These are phyloP conservation scores for Venturia canescens DNA, from an alignment of 1,140 invertebrate genomes.

Conservation along the genomic window DNA sequence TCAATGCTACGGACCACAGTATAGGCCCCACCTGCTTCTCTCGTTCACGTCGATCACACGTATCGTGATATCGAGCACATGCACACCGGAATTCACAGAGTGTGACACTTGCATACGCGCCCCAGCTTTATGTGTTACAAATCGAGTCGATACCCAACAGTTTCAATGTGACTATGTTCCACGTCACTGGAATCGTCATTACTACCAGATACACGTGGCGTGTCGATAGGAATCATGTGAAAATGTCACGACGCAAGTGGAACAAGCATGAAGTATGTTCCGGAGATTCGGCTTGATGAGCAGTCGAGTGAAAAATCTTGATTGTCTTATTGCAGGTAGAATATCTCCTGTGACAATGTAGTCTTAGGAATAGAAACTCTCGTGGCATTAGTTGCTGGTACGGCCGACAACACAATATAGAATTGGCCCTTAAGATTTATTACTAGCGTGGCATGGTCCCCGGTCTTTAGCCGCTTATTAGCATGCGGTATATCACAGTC, in stretches of 20 bases:
- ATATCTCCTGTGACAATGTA: neutral
- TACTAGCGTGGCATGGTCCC: slow-evolving; percentile 67
- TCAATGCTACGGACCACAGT: slow-evolving; percentile 24
- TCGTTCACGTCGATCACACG: slow-evolving; percentile 61
- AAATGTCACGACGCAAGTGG: neutral
- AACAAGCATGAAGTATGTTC: no score
- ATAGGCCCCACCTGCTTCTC: slow-evolving; percentile 32
- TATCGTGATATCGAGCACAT: slow-evolving; percentile 54
- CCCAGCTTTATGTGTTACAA: slow-evolving; percentile 33
- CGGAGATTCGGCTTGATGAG: no score
- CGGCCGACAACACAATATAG: slow-evolving; percentile 55
- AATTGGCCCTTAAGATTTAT: slow-evolving; percentile 75
- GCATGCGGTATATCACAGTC: slow-evolving; percentile 77
- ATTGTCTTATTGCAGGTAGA: no score
- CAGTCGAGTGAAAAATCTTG: no score
- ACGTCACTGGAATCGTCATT: neutral
- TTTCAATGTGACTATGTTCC: neutral
- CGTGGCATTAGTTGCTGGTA: neutral
- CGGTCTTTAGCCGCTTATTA: slow-evolving; percentile 78
- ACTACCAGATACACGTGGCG: neutral
- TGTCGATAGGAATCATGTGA: neutral
- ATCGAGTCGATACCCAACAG: slow-evolving; percentile 17
- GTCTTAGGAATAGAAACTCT: neutral
- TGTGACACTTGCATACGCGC: slow-evolving; percentile 42
- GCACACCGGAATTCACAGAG: slow-evolving; percentile 39